Evolutionary conservation across 2,113 vertebrate species (phyloP), one percentile per base, ranked within the genome.

Genomic region (Microcebus griseorufus): DNA sequence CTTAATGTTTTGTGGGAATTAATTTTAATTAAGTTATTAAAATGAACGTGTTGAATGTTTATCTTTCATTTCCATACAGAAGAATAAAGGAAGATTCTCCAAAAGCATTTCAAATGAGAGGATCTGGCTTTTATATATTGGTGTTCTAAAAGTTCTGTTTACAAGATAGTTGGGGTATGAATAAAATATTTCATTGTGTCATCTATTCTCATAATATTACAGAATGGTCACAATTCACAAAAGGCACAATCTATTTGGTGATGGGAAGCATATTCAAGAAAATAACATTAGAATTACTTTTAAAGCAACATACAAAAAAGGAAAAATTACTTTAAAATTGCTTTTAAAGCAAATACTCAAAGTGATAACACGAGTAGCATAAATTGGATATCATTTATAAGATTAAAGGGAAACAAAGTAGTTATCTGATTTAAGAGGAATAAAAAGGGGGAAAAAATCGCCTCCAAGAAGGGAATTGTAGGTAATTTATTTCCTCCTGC

Each of bases 221-320:
- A 95, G 75, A 90, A 92, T 39, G 75, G 53, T 88, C 80, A 81
- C 53, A 90, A 88, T 53, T 78, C 85, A 84, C 76, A 89, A 82
- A 73, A 86, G 80, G 84, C 69, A 88, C 72, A 34, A 69, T 90
- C 72, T 80, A n/a, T 85, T 70, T 53, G 42, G 20, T 42, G 27
- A 80, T 53, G 69, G 48, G 88, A 92, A 86, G 60, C 16, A 51
- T 51, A 80, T 37, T 80, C 34, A 80, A 82, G 84, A 93, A 93
- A 91, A 79, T 82, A 94, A 94, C 27, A 72, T 17, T 67, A 87
- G 18, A 82, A 94, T 97, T 82, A 93, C 73, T 83, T 90, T 89
- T 78, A 96, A 87, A 89, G 42, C n/a, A 78, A 82, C 37, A 62
- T 48, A 22, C 14, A 64, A 89, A 88, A 80, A 55, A 55, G 51